phyloP scores from a whole-genome alignment of 1,140 invertebrate genomes.

The Armadillidium nasatum region DNA sequence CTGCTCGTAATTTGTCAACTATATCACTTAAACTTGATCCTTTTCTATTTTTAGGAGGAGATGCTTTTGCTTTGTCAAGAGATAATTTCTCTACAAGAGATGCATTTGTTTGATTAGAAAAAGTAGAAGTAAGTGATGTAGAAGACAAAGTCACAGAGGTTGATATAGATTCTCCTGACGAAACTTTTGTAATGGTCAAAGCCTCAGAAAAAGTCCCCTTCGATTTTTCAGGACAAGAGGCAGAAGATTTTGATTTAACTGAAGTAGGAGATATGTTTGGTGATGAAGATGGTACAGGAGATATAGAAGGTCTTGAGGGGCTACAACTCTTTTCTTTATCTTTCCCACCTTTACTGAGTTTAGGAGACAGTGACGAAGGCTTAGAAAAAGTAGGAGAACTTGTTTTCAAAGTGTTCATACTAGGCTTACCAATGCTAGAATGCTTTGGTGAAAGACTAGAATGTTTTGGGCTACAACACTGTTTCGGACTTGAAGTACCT shows the following conservation, averaged over 20 bases:
- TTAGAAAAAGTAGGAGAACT: slow-evolving; percentile 64
- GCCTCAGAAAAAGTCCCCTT: slow-evolving; percentile 36
- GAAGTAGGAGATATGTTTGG: slow-evolving; percentile 18
- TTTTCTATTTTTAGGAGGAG: slow-evolving; percentile 43
- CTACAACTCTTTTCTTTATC: slow-evolving; percentile 43
- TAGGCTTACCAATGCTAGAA: slow-evolving; percentile 63
- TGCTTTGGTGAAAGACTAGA: slow-evolving; percentile 56
- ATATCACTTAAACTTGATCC: slow-evolving; percentile 42
- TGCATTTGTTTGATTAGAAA: neutral
- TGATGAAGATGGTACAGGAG: slow-evolving; percentile 17
- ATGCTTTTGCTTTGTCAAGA: slow-evolving; percentile 41
- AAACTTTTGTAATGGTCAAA: slow-evolving; percentile 38
- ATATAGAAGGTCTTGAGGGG: slow-evolving; percentile 28
- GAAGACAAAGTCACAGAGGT: slow-evolving; percentile 39
- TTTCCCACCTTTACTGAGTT: slow-evolving; percentile 32
- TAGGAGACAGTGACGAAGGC: slow-evolving; percentile 64
- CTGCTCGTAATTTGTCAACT: slow-evolving; percentile 41
- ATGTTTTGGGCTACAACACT: slow-evolving; percentile 44
- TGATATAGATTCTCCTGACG: slow-evolving; percentile 36
- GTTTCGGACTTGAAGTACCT: slow-evolving; percentile 40
- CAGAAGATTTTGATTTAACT: slow-evolving; percentile 26
- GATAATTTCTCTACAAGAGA: slow-evolving; percentile 35
- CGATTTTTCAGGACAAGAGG: slow-evolving; percentile 25
- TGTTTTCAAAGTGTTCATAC: slow-evolving; percentile 58
- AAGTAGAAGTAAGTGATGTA: slow-evolving; percentile 29